Evolutionary conservation across 2,797 vertebrate genomes (phyloP).

Genomic region (Neosilurus hyrtlii): DNA sequence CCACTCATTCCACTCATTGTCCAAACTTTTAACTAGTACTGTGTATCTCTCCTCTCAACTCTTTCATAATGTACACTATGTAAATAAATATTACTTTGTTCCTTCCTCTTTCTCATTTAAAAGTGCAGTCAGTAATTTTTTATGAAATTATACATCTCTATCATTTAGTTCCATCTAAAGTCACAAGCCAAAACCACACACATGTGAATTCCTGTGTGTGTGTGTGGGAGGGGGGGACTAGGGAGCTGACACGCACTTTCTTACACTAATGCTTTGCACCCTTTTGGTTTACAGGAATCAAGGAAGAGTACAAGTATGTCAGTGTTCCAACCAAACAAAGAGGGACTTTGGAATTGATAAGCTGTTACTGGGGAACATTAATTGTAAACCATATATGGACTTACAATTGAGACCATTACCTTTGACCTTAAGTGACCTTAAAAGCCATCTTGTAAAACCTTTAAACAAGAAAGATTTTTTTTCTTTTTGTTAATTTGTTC

Average conservation of each 20-base stretch:
- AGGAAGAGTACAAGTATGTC: neutral
- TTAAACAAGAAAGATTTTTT: no score
- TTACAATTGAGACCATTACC: no score
- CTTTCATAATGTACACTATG: no score
- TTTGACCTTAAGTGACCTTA: no score
- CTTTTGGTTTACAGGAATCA: neutral
- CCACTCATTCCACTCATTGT: no score
- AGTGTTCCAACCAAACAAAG: neutral
- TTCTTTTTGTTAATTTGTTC: no score
- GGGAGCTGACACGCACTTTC: neutral
- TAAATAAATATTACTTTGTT: neutral
- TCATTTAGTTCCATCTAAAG: neutral
- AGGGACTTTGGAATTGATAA: neutral
- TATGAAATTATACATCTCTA: neutral
- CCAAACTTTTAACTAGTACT: no score
- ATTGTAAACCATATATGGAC: no score
- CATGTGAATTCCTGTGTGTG: neutral
- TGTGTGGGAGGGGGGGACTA: neutral
- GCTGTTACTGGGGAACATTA: no score
- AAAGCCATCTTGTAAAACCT: no score
- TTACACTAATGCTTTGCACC: neutral
- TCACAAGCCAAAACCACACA: neutral
- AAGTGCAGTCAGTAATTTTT: constrained; percentile 4
- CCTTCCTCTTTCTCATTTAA: neutral
- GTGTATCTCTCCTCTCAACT: no score